Evolutionary conservation across 2,113 vertebrate species (phyloP).

Genomic region (Rhinogobius similis): DNA sequence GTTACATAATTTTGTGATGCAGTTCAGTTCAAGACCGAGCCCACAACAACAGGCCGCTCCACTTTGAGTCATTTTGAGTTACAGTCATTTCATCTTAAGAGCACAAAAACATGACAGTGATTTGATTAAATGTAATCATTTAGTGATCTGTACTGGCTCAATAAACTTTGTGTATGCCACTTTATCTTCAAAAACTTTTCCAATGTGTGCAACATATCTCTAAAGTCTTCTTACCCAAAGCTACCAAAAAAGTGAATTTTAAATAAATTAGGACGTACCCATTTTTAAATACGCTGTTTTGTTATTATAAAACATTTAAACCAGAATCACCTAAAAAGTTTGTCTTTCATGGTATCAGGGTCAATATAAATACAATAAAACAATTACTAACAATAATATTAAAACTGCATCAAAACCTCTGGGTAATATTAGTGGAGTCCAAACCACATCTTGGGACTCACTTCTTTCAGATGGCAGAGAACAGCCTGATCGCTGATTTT

Average conservation of each 20-base stretch:
- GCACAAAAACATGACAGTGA: conserved; percentile 7
- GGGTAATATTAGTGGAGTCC: background rate
- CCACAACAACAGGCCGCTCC: conserved; percentile 38
- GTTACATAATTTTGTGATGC: conserved; percentile 47
- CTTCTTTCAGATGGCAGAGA: background rate
- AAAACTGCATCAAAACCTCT: background rate
- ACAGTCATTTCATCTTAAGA: conserved; percentile 24
- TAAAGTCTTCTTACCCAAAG: background rate
- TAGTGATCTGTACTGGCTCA: background rate
- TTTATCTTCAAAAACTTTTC: background rate
- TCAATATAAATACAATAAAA: background rate
- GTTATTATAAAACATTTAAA: background rate
- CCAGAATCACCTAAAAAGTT: background rate
- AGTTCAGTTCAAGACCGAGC: conserved; percentile 26
- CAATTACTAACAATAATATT: background rate
- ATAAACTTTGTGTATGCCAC: background rate
- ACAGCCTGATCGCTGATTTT: background rate
- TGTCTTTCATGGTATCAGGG: too few relatives aligned
- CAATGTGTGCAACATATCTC: background rate
- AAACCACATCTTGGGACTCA: background rate
- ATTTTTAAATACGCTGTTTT: background rate
- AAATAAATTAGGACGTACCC: background rate
- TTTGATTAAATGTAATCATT: too few relatives aligned
- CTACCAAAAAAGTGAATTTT: background rate
- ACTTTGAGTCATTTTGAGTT: conserved; percentile 46